These are phyloP conservation scores for Leptopilina drosophilae DNA, from an alignment of 2,888 invertebrate genomes.

Conservation along the genomic window DNA sequence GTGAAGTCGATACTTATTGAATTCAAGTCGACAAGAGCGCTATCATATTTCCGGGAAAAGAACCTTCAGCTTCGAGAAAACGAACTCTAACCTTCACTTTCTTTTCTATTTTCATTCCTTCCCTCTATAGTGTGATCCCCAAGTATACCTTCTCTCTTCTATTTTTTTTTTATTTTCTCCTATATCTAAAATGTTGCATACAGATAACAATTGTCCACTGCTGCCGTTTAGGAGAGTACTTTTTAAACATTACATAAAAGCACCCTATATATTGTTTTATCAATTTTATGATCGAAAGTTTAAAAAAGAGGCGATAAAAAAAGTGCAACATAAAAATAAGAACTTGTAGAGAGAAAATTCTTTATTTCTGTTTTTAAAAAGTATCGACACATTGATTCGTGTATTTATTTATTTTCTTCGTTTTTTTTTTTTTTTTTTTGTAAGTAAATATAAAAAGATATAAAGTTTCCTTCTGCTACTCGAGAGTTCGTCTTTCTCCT, in stretches of 20 bases:
- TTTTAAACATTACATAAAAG: neutral
- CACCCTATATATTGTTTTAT: neutral
- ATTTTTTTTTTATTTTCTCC: neutral
- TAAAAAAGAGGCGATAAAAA: neutral
- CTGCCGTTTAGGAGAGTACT: no score
- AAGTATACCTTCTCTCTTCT: neutral
- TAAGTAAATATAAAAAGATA: neutral
- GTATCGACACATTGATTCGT: constrained; percentile 15
- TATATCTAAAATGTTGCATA: neutral
- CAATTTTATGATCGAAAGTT: neutral
- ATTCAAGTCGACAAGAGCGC: constrained; percentile 52
- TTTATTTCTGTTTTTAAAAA: constrained; percentile 2
- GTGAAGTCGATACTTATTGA: constrained; percentile 63
- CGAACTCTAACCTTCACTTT: constrained; percentile 44
- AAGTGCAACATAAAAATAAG: neutral
- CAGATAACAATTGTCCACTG: neutral
- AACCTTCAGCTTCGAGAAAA: constrained; percentile 57
- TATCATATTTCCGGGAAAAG: constrained; percentile 60
- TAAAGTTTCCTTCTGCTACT: neutral
- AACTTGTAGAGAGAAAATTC: neutral
- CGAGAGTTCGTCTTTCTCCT: neutral
- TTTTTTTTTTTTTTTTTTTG: neutral
- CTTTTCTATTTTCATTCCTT: no score
- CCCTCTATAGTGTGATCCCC: no score
- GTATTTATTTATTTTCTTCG: neutral